These are phyloP conservation scores for Pristionchus exspectatus DNA, from an alignment of 2,888 invertebrate species.

Conservation along the genomic window DNA sequence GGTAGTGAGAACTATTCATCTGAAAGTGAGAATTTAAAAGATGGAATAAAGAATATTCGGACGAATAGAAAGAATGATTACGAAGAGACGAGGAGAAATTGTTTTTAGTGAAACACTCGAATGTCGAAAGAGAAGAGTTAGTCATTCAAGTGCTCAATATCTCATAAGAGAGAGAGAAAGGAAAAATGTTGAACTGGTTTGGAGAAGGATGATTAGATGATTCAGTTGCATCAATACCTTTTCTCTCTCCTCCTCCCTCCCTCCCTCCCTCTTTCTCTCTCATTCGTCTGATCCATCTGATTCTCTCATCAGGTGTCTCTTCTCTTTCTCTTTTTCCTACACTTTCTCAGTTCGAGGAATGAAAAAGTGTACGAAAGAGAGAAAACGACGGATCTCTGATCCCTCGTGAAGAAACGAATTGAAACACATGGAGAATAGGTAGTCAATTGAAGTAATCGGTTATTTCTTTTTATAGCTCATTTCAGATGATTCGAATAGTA, in stretches of 20 bases:
- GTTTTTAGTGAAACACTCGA: background rate
- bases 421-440: background rate
- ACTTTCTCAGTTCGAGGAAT: constrained; percentile 34
- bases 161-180: background rate
- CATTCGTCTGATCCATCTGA: background rate
- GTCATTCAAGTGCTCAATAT: background rate
- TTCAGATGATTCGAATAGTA: too few relatives aligned
- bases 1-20: constrained; percentile 58
- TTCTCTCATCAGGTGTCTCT: constrained; percentile 14
- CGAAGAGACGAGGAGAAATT: background rate
- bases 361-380: constrained; percentile 16
- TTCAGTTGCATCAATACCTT: constrained; percentile 17
- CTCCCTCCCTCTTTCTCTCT: background rate
- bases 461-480: background rate
- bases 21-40: background rate
- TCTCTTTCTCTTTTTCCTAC: constrained; percentile 20
- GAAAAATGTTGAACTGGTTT: constrained; percentile 27
- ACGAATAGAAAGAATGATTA: background rate
- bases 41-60: background rate
- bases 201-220: constrained; percentile 27
- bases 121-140: background rate
- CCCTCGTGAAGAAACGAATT: background rate
- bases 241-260: constrained; percentile 1
- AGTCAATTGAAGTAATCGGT: background rate
- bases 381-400: constrained; percentile 4